phyloP scores from a whole-genome alignment of 2,113 vertebrate species.

The Mola mola region DNA sequence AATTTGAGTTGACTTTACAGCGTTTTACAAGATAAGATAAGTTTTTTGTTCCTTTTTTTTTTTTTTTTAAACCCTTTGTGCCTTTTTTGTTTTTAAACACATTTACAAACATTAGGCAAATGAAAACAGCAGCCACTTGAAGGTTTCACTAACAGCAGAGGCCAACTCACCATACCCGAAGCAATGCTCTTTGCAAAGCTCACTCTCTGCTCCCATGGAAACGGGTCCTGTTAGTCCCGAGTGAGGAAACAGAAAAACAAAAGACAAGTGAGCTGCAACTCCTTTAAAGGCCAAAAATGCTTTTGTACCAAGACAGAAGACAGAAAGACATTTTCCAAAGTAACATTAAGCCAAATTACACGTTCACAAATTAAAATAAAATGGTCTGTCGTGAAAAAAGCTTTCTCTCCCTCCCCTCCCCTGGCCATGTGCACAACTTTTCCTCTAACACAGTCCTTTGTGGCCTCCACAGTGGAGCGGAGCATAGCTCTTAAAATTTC shows the following conservation, averaged over 20 bases:
- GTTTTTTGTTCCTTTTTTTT: too few relatives aligned
- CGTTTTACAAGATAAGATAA: too few relatives aligned
- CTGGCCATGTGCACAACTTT: neutral
- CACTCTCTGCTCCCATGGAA: slow-evolving; percentile 94
- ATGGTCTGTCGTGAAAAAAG: too few relatives aligned
- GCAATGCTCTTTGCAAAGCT: slow-evolving; percentile 94
- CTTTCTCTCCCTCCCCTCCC: slow-evolving; percentile 8
- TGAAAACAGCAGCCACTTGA: slow-evolving; percentile 17
- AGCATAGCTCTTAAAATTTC: slow-evolving; percentile 34
- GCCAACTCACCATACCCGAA: slow-evolving; percentile 92
- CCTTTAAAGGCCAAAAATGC: neutral
- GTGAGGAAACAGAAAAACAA: slow-evolving; percentile 34
- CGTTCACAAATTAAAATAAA: neutral
- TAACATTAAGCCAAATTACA: neutral
- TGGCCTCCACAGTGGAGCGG: slow-evolving; percentile 19
- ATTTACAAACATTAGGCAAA: too few relatives aligned
- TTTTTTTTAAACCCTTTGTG: too few relatives aligned
- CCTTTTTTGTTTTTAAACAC: too few relatives aligned
- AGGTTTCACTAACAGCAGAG: slow-evolving; percentile 3
- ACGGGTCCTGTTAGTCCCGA: slow-evolving; percentile 83
- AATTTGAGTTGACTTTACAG: too few relatives aligned
- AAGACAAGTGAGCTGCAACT: slow-evolving; percentile 14
- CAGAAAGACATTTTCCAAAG: neutral
- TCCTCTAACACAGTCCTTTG: too few relatives aligned
- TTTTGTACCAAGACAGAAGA: neutral